Evolutionary conservation across 2,888 invertebrate species (phyloP).

Genomic region (Orthosia cruda): DNA sequence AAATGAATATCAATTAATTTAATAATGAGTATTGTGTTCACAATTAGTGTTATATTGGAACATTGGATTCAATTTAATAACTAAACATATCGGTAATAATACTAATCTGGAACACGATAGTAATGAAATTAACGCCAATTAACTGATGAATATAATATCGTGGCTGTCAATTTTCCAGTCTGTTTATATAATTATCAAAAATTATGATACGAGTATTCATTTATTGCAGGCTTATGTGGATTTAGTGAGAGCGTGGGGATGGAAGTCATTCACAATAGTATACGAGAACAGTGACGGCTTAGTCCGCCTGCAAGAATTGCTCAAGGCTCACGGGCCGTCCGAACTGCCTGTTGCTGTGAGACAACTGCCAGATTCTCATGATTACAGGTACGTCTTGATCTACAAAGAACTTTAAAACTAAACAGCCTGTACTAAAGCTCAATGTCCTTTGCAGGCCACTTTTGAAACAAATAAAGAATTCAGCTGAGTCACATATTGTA

Average conservation of each 20-base stretch:
- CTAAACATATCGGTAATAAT: constrained; percentile 4
- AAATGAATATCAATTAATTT: constrained; percentile 3
- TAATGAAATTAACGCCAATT: constrained; percentile 23
- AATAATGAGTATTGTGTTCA: not conserved
- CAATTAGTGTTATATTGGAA: constrained; percentile 9
- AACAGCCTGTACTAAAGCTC: constrained; percentile 33
- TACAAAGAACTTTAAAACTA: constrained; percentile 9
- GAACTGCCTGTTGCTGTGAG: constrained; percentile 96
- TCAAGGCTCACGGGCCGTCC: constrained; percentile 97
- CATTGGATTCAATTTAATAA: constrained; percentile 34
- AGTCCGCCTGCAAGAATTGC: constrained; percentile 96
- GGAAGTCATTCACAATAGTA: constrained; percentile 99
- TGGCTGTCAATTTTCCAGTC: not conserved
- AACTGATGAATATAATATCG: not conserved
- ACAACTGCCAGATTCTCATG: constrained; percentile 96
- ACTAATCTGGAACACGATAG: constrained; percentile 3
- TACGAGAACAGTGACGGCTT: constrained; percentile 99
- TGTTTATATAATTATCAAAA: not conserved
- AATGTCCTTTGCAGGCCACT: constrained; percentile 93
- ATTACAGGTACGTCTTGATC: constrained; percentile 94
- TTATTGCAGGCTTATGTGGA: constrained; percentile 96
- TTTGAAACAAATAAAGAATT: constrained; percentile 97
- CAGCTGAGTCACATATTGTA: constrained; percentile 97
- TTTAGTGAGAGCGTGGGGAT: constrained; percentile 97
- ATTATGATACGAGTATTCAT: not conserved